A percentile compares a stretch with the other conserved stretches of the same genome.
phyloP scores from a whole-genome alignment of 2,113 vertebrate species.

The Vidua chalybeata region DNA sequence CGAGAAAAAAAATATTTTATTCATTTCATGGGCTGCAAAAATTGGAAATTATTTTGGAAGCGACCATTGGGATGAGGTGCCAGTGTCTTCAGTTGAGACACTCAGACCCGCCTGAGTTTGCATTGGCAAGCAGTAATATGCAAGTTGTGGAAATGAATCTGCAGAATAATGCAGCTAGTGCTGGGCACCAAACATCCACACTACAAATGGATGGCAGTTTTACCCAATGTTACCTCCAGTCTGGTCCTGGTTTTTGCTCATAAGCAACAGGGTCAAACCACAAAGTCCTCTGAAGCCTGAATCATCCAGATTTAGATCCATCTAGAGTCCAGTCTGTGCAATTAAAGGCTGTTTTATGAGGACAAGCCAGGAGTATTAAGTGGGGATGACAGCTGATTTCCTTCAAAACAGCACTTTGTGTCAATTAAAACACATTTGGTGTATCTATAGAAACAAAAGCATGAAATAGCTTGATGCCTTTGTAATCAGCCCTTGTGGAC shows the following conservation, averaged over 20 bases:
- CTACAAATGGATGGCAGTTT: not conserved
- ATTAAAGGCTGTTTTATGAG: not conserved
- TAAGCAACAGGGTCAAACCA: not conserved
- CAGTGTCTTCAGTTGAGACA: not conserved
- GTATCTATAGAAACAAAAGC: not conserved
- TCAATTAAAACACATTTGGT: not conserved
- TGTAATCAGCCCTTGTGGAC: not conserved
- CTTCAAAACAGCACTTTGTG: not conserved
- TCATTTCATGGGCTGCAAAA: not conserved
- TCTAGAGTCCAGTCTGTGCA: not conserved
- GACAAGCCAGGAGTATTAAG: not conserved
- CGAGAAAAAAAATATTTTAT: not conserved
- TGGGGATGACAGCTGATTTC: not conserved
- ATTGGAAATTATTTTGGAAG: not conserved
- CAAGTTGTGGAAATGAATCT: not conserved
- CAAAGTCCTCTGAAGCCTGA: not conserved
- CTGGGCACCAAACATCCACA: fast-evolving
- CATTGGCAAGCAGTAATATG: not conserved
- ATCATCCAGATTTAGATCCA: not conserved
- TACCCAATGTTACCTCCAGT: not conserved
- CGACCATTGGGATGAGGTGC: not conserved
- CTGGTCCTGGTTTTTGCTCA: not conserved
- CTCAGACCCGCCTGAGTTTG: not conserved
- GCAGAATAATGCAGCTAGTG: not conserved
- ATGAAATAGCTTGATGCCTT: not conserved